Base-by-base conservation (phyloP, 1,140 invertebrate genomes). In the Plectus sambesii region DNA sequence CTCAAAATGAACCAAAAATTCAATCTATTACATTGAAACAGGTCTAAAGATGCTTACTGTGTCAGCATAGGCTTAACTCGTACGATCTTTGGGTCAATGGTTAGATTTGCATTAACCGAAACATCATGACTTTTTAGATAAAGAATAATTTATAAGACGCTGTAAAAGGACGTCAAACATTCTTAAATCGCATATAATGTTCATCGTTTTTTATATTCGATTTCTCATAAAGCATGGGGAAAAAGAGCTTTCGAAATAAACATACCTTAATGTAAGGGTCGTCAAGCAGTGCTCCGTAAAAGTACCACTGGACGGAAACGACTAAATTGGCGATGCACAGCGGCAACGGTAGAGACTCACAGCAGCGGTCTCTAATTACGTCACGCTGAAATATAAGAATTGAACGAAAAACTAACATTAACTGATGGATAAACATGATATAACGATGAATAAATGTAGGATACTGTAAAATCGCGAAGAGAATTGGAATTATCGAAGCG, bases 221-320 rank as follows among this genome's bases (percentile, higher is more conserved):
- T n/a, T n/a, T n/a, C n/a, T n/a, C n/a, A n/a, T n/a, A n/a, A n/a
- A n/a, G n/a, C n/a, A n/a, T n/a, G n/a, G n/a, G n/a, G n/a, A n/a
- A n/a, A n/a, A n/a, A n/a, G n/a, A n/a, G n/a, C n/a, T n/a, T n/a
- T n/a, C n/a, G n/a, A n/a, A n/a, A 33, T 33, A 12, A 12, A 17
- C 30, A 33, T 33, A 33, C 30, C 17, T 33, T 66, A 19, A 66
- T 66, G 41, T 66, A 66, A 33, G 55, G 53, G 38, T 66, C 63
- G 4, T 35, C 17, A 19, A 66, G 58, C 6, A 62, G 38, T 30
- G 62, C 49, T 29, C 63, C 63, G 41, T 66, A 66, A n/a, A 69
- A 41, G 50, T 53, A 68, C 63, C 63, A 66, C 47, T 66, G 63
- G 24, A 55, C 47, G 19, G 65, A 68, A 22, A 66, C 63, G 4